Base-by-base conservation (phyloP, 2,888 invertebrate genomes). In the Diarsia dahlii region DNA sequence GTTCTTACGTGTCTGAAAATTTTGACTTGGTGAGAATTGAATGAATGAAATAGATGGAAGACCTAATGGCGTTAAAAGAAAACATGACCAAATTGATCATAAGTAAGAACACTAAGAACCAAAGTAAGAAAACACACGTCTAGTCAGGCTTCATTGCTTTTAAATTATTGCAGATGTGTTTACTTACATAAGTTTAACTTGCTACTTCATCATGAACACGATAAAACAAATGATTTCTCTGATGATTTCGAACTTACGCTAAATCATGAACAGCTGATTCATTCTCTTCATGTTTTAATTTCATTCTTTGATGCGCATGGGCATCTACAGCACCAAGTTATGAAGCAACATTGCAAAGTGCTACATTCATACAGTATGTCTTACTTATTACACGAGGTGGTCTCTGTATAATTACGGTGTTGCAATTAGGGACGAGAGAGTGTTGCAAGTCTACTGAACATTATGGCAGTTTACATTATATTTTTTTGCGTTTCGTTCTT, bases 371-470 rank as follows among this genome's bases (percentile, higher is more conserved):
- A 80, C 56, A 56, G 75, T 78, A 46, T 74, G 73, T 72, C 54
- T 82, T 67, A 69, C 74, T 73, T 74, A 81, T 74, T 81, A 79
- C 46, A 79, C 34, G 76, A 81, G 54, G 74, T 81, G 73, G 76
- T 84, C 74, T 80, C 81, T 80, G 65, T 82, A 81, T 86, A 88
- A 88, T 82, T 84, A 81, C 74, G 15, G 65, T 81, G 71, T 80
- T 76, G 83, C 86, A 88, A 90, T 88, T 87, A 87, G 84, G 84
- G 86, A 81, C 78, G 70, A 78, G 78, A 74, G 66, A 84, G 71
- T 87, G 84, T 87, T 86, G 84, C 81, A 88, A 88, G 79, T 80
- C 71, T 76, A 64, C 78, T 73, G 74, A 65, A 68, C 79, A 78
- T 72, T 81, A 82, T 82, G 60, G 83, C 76, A 82, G 83, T 86